Percentiles rank a stretch among this genome's conserved stretches.
These are phyloP conservation scores for Thymelicus lineola DNA, from an alignment of 2,888 invertebrate species.

Conservation along the genomic window DNA sequence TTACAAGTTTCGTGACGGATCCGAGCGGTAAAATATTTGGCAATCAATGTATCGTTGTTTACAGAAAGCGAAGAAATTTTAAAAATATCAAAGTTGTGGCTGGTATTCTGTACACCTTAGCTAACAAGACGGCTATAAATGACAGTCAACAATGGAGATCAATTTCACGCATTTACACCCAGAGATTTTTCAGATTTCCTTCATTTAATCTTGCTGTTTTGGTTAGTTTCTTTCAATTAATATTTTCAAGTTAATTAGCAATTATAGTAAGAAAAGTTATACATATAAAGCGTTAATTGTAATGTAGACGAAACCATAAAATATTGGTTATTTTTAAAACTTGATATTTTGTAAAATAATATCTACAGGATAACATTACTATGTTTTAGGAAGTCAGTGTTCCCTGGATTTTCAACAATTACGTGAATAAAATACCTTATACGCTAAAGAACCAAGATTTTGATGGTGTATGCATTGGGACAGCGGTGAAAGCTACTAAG, in stretches of 20 bases:
- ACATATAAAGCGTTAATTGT: too few relatives aligned
- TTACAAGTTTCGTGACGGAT: too few relatives aligned
- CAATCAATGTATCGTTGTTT: background rate
- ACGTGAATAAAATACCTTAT: conserved; percentile 62
- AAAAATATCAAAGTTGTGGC: conserved; percentile 51
- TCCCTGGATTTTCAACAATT: conserved; percentile 58
- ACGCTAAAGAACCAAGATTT: conserved; percentile 55
- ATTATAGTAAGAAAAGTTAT: too few relatives aligned
- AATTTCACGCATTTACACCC: conserved; percentile 55
- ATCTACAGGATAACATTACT: too few relatives aligned
- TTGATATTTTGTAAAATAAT: too few relatives aligned
- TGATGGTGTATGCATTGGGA: conserved; percentile 60
- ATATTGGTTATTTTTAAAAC: too few relatives aligned
- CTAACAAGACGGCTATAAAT: conserved; percentile 33
- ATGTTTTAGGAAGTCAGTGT: conserved; percentile 50
- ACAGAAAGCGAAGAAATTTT: conserved; percentile 43
- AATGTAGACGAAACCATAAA: too few relatives aligned
- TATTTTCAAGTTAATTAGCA: background rate
- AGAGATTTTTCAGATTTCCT: conserved; percentile 62
- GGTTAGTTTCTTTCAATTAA: conserved; percentile 49
- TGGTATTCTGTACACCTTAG: conserved; percentile 52
- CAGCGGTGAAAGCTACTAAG: conserved; percentile 53
- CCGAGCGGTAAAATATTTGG: too few relatives aligned
- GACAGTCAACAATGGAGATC: conserved; percentile 60
- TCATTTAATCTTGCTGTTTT: conserved; percentile 60